Conservation (phyloP, 2,888 invertebrate species). For the Plutella xylostella region DNA sequence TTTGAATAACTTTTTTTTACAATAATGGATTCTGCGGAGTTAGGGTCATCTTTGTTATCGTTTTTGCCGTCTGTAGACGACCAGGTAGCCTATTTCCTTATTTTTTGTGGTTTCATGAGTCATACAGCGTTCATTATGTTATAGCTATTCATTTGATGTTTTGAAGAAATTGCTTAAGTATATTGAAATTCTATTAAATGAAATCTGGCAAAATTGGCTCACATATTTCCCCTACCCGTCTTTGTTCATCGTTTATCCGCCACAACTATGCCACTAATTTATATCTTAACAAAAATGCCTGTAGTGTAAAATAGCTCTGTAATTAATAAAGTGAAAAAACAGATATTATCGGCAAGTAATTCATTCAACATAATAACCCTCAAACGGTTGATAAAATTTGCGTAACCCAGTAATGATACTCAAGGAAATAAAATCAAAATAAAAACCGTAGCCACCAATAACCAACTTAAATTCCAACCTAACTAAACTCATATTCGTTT, state of each 20-base stretch:
- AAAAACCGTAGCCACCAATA: conserved; percentile 7
- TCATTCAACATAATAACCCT: background rate
- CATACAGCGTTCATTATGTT: no score
- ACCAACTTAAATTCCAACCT: no score
- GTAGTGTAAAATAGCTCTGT: background rate
- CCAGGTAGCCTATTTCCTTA: background rate
- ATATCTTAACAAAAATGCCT: no score
- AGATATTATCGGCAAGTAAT: background rate
- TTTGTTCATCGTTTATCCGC: background rate
- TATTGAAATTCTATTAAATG: no score
- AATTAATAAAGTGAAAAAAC: background rate
- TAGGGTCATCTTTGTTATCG: background rate
- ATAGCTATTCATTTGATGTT: background rate
- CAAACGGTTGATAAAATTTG: conserved; percentile 14
- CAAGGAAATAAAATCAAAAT: conserved; percentile 18
- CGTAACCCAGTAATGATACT: conserved; percentile 32
- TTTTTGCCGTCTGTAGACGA: background rate
- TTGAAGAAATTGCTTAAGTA: background rate
- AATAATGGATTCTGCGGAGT: background rate
- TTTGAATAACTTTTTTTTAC: background rate
- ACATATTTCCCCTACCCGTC: background rate
- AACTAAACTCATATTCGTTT: conserved; percentile 16
- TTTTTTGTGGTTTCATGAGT: background rate
- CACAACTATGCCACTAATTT: background rate
- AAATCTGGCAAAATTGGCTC: no score